Base-by-base conservation (phyloP, 2,888 invertebrate genomes). In the Euproctis similis region DNA sequence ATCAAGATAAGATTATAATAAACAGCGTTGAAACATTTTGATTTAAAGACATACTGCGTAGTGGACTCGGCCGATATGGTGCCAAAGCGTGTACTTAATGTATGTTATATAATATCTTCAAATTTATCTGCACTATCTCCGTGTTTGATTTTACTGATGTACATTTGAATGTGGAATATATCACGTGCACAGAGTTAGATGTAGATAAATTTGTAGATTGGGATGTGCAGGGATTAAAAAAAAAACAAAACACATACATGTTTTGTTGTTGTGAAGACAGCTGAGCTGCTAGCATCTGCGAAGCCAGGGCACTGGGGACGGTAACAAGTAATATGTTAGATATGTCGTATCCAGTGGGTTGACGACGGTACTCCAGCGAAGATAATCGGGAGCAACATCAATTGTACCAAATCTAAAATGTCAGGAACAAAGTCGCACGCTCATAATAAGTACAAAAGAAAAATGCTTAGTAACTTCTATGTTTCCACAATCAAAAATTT, bases 211-310 rank as follows among this genome's bases (percentile, higher is more conserved):
- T 61, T 55, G 59, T 59, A 69, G 71, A 64, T 64, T 59, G 54
- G 40, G 38, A 42, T 54, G 62, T 54, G 63, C 63, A 62, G 66
- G 71, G 60, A 59, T 66, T 63, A 59, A 70, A 81, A n/a, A n/a
- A n/a, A n/a, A n/a, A n/a, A 82, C 80, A 84, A 80, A 84, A 84
- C 78, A 93, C 94, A 88, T 95, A 95, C 94, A 94, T 94, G 90
- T 92, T 91, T 90, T 94, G 94, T 89, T 94, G 94, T 88, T 94
- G 94, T 86, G 93, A 91, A 84, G 93, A 93, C 85, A 93, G 90
- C 90, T 94, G 94, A 87, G 92, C 90, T 88, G 93, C 94, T 89
- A 93, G 93, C 94, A 94, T 94, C 93, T 94, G 94, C 89, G 94
- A 92, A 91, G 94, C 94, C 90, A 95, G 94, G 92, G 94, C 94